phyloP scores from a whole-genome alignment of 1,140 invertebrate species.

The Drosophila navojoa region DNA sequence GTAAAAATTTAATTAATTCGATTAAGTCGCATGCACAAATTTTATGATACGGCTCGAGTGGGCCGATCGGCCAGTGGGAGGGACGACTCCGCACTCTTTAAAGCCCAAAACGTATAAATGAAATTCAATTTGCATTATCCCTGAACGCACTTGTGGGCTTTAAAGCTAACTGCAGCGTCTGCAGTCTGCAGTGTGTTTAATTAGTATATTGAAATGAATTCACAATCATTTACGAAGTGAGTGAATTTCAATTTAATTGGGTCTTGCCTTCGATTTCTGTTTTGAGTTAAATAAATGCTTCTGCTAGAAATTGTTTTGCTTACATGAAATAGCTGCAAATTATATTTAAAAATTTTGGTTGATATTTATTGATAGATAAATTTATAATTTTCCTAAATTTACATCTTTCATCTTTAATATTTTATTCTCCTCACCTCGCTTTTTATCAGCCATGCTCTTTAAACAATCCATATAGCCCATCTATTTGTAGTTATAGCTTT shows the following conservation, averaged over 20 bases:
- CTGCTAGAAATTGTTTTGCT: too few species aligned
- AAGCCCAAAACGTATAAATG: neutral
- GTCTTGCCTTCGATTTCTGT: too few species aligned
- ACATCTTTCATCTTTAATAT: too few species aligned
- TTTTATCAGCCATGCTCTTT: too few species aligned
- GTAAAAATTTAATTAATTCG: slow-evolving; percentile 76
- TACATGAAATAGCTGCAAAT: too few species aligned
- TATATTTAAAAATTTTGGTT: too few species aligned
- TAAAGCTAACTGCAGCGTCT: neutral
- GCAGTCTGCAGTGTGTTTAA: slow-evolving; percentile 16
- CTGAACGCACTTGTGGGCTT: slow-evolving; percentile 5
- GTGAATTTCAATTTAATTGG: neutral
- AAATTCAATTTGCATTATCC: neutral
- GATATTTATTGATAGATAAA: too few species aligned
- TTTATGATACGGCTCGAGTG: neutral
- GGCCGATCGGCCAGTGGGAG: neutral
- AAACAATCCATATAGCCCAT: too few species aligned
- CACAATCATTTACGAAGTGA: slow-evolving; percentile 9
- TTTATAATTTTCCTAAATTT: too few species aligned
- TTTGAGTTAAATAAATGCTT: too few species aligned
- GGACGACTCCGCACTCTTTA: neutral
- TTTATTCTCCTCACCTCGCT: too few species aligned
- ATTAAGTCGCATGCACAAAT: slow-evolving; percentile 57
- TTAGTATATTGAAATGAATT: slow-evolving; percentile 50
- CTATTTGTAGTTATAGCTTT: too few species aligned